Conservation (phyloP, 2,797 vertebrate species). For the Lycodopsis pacificus region DNA sequence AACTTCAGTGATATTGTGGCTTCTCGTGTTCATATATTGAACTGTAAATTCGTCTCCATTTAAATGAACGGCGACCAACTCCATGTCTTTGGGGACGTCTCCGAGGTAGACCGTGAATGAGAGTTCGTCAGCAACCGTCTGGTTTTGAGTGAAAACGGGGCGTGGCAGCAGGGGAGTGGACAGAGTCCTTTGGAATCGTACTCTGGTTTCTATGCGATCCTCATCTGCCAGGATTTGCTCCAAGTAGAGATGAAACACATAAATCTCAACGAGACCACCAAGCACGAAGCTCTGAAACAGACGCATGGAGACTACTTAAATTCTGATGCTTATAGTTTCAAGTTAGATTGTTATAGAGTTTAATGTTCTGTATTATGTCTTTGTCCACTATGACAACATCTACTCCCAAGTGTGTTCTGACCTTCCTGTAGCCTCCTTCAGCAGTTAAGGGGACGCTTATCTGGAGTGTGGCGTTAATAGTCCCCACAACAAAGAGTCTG, state of each 20-base stretch:
- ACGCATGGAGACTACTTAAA: not conserved
- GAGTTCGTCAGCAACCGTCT: slow-evolving; percentile 68
- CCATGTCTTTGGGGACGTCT: slow-evolving; percentile 80
- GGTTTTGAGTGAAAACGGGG: slow-evolving; percentile 37
- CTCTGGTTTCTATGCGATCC: slow-evolving; percentile 26
- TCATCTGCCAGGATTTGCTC: slow-evolving; percentile 65
- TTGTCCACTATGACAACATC: too few relatives aligned
- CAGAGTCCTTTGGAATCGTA: slow-evolving; percentile 49
- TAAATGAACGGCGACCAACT: slow-evolving; percentile 72
- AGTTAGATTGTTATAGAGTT: too few relatives aligned
- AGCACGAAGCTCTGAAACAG: slow-evolving; percentile 51
- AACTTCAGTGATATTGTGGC: slow-evolving; percentile 57
- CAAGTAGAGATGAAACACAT: slow-evolving; percentile 59
- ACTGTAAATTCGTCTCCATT: slow-evolving; percentile 69
- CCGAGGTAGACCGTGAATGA: slow-evolving; percentile 81
- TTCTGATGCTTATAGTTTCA: too few relatives aligned
- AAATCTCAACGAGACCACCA: slow-evolving; percentile 57
- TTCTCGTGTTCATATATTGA: slow-evolving; percentile 44
- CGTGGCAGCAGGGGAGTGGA: slow-evolving; percentile 57
- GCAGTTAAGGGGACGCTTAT: slow-evolving; percentile 70
- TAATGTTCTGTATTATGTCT: too few relatives aligned
- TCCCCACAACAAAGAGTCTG: slow-evolving; percentile 54
- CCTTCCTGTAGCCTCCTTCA: slow-evolving; percentile 73
- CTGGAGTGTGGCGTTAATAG: slow-evolving; percentile 5
- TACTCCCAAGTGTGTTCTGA: slow-evolving; percentile 17